phyloP scores from a whole-genome alignment of 2,888 invertebrate genomes.

The Spisula subtruncata region DNA sequence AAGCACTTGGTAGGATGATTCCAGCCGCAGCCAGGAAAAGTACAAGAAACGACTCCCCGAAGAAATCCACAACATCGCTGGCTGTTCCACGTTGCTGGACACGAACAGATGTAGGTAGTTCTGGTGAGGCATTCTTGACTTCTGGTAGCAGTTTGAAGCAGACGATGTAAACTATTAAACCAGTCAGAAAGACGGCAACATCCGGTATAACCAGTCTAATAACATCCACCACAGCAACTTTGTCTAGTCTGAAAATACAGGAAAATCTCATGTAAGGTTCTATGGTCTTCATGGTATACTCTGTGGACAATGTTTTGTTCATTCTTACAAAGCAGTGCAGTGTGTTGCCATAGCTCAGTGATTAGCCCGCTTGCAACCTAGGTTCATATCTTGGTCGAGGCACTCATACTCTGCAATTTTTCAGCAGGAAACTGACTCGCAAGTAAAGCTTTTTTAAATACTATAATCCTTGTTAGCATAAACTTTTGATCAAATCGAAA shows the following conservation, averaged over 20 bases:
- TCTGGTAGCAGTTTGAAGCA: conserved; percentile 76
- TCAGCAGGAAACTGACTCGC: too few relatives aligned
- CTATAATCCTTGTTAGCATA: too few relatives aligned
- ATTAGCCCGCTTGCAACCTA: too few relatives aligned
- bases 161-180: conserved; percentile 80
- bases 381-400: too few relatives aligned
- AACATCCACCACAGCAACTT: conserved; percentile 77
- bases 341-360: too few relatives aligned
- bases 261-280: neutral
- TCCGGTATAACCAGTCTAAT: conserved; percentile 85
- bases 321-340: too few relatives aligned
- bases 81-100: conserved; percentile 66
- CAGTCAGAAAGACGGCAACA: conserved; percentile 80
- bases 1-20: conserved; percentile 94
- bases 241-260: conserved; percentile 78
- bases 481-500: too few relatives aligned
- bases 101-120: conserved; percentile 65
- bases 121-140: conserved; percentile 51
- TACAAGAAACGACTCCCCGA: conserved; percentile 81
- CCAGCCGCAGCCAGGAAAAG: conserved; percentile 88
- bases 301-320: too few relatives aligned
- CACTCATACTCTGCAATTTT: too few relatives aligned
- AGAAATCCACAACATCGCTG: conserved; percentile 72
- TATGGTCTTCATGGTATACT: too few relatives aligned
- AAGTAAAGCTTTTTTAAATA: too few relatives aligned